Evolutionary conservation across 2,888 invertebrate genomes (phyloP), one percentile per base, ranked within the genome.

Genomic region (Rhagophthalmus giganteus): DNA sequence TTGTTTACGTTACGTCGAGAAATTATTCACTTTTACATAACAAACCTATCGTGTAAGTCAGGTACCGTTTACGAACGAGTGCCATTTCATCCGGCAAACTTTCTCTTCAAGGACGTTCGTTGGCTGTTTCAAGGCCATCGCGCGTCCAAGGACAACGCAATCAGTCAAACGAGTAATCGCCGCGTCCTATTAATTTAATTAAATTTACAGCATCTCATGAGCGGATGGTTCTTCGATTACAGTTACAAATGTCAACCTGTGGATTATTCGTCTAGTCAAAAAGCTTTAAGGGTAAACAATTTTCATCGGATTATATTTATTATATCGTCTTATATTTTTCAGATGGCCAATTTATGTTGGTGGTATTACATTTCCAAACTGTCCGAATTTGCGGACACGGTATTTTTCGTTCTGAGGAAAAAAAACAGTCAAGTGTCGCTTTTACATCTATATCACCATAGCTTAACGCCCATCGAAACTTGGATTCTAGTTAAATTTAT

Each of bases 171-270:
- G n/a, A n/a, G n/a, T n/a, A n/a, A n/a, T n/a, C n/a, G n/a, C n/a
- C n/a, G n/a, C n/a, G n/a, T 12, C n/a, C 7, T 24, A 24, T 24
- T 24, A 24, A 24, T 5, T 24, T 6, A 24, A 7, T 24, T 5
- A 5, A 24, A 2, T n/a, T 79, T 77, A n/a, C 79, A 93, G 92
- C 91, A 92, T 74, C 75, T 93, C 65, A 87, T 89, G 84, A 87
- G 91, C 15, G 95, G 95, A 40, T 96, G 95, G 95, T 83, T 93
- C 72, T 84, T 83, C 56, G 91, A 92, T 70, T 96, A 96, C 80
- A 94, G 90, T 71, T 85, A 89, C 62, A 84, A 88, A 59, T 96
- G 96, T 70, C 92, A 96, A 74, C 94, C 94, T 0, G 94, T 96
- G 14, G 95, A 96, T 77, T 96, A 95, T 76, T 91, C 93, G 15